Base-by-base conservation (phyloP, 2,888 invertebrate genomes). In the Leistus spinibarbis region DNA sequence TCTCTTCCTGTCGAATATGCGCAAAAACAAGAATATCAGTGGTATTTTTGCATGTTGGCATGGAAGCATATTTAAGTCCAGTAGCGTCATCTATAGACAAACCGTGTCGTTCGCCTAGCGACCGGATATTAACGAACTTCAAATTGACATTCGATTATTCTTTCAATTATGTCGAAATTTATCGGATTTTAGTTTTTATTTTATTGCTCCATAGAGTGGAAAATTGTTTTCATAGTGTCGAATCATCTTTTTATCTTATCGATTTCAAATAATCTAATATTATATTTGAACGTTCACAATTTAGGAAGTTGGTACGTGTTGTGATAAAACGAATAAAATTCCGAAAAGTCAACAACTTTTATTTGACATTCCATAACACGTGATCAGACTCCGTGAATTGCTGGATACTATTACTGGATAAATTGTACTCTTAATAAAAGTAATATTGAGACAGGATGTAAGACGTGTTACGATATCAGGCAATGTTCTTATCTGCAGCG, bases 201-300 rank as follows among this genome's bases (percentile, higher is more conserved):
- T 57, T 19, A 57, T 57, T 57, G 57, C 57, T 57, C 57, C 57
- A 19, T 19, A 16, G 57, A 40, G 40, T 40, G 40, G 40, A 40
- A 40, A 40, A 40, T 40, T 40, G 40, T 40, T 40, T 40, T 40
- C 60, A 16, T 60, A 20, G 22, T 60, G 60, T 60, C 22, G 60
- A 60, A 19, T 60, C 22, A 19, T 60, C 60, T 20, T 40, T 40
- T 60, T 60, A 60, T 60, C 60, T 60, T 60, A 60, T 60, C 60
- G 60, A 60, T 60, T 60, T 19, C 60, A 60, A 60, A 60, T 60
- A 60, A 60, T 60, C 60, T 60, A 60, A 60, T 60, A 60, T 22
- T 60, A 22, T 60, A 22, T 60, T 60, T 60, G 60, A 19, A 60
- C 60, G 17, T 22, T 60, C 20, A 20, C 60, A 60, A 60, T 60